Conservation (phyloP, 2,113 vertebrate genomes). For the Carollia perspicillata region DNA sequence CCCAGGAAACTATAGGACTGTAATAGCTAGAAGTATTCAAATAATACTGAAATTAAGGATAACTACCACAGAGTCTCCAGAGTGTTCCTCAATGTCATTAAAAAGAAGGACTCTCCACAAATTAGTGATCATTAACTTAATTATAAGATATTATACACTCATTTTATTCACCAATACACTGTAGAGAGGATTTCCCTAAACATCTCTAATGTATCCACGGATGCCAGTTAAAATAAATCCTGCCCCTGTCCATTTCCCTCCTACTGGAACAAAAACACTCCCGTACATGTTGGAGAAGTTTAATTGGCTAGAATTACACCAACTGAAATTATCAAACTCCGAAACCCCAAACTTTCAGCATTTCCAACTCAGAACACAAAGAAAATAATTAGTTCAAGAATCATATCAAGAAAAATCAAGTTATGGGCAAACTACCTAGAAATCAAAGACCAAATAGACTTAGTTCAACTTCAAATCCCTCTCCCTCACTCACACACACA, state of each 20-base stretch:
- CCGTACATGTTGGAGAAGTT: neutral
- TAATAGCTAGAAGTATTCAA: constrained; percentile 39
- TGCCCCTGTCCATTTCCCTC: neutral
- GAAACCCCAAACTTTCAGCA: constrained; percentile 30
- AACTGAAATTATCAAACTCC: constrained; percentile 54
- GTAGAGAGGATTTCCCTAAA: constrained; percentile 47
- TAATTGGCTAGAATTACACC: constrained; percentile 50
- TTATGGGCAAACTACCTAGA: constrained; percentile 33
- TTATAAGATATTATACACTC: constrained; percentile 59
- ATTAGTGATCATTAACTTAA: constrained; percentile 71
- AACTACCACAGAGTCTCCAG: constrained; percentile 10
- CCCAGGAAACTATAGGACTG: neutral
- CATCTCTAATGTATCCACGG: constrained; percentile 6
- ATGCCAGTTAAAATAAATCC: constrained; percentile 16
- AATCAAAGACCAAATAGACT: constrained; percentile 35
- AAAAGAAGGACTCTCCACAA: constrained; percentile 63
- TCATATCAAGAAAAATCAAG: constrained; percentile 55
- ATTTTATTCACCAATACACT: constrained; percentile 39
- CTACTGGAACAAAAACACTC: constrained; percentile 11
- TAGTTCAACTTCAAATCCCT: neutral
- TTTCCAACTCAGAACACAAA: constrained; percentile 49
- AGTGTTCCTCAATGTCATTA: constrained; percentile 55
- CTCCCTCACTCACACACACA: neutral
- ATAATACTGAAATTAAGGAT: constrained; percentile 38
- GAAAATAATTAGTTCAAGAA: constrained; percentile 57